Percentiles rank a stretch among this genome's conserved stretches.
phyloP scores from a whole-genome alignment of 2,797 vertebrate species.

The Gallirallus australis region DNA sequence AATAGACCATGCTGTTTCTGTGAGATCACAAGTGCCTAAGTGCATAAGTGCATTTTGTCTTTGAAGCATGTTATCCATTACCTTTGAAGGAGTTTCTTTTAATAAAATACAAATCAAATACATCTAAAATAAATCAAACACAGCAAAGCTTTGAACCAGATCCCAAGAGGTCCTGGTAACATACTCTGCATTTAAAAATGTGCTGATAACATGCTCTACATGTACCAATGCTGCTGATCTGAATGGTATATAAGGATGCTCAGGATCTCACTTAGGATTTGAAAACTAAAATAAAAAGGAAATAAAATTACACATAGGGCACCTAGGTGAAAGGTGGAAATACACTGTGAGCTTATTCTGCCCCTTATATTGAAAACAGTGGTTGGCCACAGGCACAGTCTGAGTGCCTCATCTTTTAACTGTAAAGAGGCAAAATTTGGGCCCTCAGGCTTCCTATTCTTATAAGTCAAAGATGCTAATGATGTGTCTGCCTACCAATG shows the following conservation, averaged over 20 bases:
- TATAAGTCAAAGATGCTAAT: constrained; percentile 71
- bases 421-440: constrained; percentile 41
- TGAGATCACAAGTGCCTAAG: constrained; percentile 24
- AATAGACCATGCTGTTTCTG: background rate
- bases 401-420: constrained; percentile 54
- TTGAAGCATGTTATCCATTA: constrained; percentile 37
- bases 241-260: background rate
- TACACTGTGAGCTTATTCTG: constrained; percentile 3
- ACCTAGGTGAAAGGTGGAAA: constrained; percentile 7
- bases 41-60: constrained; percentile 37
- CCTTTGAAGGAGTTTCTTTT: constrained; percentile 40
- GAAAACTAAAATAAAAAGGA: background rate
- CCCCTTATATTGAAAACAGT: constrained; percentile 33
- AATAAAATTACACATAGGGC: background rate
- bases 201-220: background rate
- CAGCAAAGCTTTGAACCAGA: constrained; percentile 29
- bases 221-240: background rate
- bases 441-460: constrained; percentile 49
- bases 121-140: constrained; percentile 63
- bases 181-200: constrained; percentile 14
- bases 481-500: constrained; percentile 44
- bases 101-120: constrained; percentile 64
- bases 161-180: constrained; percentile 1
- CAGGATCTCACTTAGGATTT: background rate
- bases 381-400: background rate